Conservation (phyloP, 2,797 vertebrate species). For the Myiotriccus ornatus region DNA sequence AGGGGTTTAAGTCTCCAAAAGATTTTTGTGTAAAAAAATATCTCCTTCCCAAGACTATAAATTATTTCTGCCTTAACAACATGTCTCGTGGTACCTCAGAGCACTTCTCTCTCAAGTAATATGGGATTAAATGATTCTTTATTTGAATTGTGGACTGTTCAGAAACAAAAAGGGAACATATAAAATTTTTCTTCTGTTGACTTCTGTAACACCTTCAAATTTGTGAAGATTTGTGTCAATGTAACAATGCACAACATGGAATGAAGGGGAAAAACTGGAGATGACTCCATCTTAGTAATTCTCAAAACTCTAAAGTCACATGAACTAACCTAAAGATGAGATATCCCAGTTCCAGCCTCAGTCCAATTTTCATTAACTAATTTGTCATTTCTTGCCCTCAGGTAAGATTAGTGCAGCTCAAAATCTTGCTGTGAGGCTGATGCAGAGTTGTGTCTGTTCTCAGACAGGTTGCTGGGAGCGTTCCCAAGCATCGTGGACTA, state of each 20-base stretch:
- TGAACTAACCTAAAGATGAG: neutral
- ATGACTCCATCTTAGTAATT: neutral
- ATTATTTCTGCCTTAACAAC: neutral
- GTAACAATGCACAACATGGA: neutral
- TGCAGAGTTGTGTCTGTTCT: rapidly evolving
- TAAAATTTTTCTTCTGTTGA: neutral
- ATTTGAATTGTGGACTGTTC: neutral
- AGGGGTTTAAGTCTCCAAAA: neutral
- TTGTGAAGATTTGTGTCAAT: neutral
- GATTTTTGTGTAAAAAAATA: neutral
- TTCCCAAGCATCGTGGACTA: rapidly evolving
- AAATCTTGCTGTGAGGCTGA: neutral
- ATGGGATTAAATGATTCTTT: neutral
- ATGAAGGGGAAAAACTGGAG: neutral
- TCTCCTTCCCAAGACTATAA: neutral
- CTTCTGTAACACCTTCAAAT: neutral
- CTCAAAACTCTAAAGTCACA: neutral
- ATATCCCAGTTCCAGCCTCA: neutral
- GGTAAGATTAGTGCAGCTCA: neutral
- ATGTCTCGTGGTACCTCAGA: neutral
- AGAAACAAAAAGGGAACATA: neutral
- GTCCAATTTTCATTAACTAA: neutral
- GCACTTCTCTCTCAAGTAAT: neutral
- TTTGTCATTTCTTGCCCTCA: neutral
- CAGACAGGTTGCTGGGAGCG: neutral